Percentiles rank a stretch among this genome's conserved stretches.
These are phyloP conservation scores for Psix sp. DNA, from an alignment of 1,140 invertebrate genomes.

Conservation along the genomic window DNA sequence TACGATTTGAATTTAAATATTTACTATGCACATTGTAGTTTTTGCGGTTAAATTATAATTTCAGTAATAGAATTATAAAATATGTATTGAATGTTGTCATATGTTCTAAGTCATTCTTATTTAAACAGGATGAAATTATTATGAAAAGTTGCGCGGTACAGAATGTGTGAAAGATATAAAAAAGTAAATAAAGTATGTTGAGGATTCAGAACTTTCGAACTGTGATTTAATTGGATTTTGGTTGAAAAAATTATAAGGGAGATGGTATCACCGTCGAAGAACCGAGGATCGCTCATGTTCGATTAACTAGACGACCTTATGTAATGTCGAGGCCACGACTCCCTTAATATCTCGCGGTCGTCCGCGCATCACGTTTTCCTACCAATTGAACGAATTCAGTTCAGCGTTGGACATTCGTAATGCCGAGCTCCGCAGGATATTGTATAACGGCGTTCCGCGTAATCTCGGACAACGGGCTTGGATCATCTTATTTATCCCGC, in stretches of 20 bases:
- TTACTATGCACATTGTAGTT: no score
- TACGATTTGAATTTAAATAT: no score
- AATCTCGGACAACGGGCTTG: constrained; percentile 53
- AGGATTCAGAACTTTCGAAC: no score
- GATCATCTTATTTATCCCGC: constrained; percentile 51
- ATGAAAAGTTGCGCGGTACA: no score
- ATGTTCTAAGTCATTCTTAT: no score
- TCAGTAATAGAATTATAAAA: no score
- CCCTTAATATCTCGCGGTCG: constrained; percentile 48
- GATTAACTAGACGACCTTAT: constrained; percentile 62
- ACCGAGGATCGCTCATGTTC: constrained; percentile 38
- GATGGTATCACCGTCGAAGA: constrained; percentile 16
- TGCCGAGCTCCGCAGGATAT: constrained; percentile 50
- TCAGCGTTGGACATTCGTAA: constrained; percentile 49
- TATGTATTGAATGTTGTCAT: no score
- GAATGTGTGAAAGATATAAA: background rate
- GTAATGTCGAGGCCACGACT: constrained; percentile 63
- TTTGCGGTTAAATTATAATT: no score
- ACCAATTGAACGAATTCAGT: constrained; percentile 55
- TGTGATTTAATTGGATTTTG: constrained; percentile 24
- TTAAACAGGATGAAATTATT: no score
- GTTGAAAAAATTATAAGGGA: constrained; percentile 9
- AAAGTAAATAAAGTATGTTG: background rate
- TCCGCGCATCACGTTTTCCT: constrained; percentile 53
- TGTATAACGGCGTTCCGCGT: constrained; percentile 54